phyloP scores from a whole-genome alignment of 2,888 invertebrate genomes.

The Dryadula phaetusa region DNA sequence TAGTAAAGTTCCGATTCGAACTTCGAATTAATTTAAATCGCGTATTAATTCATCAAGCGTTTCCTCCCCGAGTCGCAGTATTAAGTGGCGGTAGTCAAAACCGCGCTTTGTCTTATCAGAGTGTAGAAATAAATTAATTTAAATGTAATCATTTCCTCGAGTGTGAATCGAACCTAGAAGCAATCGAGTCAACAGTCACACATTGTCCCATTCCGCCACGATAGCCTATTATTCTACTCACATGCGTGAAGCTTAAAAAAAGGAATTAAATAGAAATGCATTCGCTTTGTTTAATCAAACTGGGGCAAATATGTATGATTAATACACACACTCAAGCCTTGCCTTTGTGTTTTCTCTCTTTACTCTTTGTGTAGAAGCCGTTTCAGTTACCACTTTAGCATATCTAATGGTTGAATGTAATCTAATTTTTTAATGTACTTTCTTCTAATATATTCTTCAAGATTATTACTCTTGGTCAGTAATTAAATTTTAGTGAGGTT shows the following conservation, averaged over 20 bases:
- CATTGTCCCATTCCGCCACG: no score
- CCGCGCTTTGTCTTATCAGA: no score
- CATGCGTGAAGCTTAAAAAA: constrained; percentile 3
- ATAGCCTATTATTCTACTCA: no score
- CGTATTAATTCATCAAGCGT: no score
- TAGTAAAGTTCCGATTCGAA: not conserved
- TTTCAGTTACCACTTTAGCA: constrained; percentile 6
- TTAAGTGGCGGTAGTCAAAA: no score
- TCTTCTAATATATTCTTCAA: not conserved
- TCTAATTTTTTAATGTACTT: not conserved
- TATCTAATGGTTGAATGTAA: constrained; percentile 5
- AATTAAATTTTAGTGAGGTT: not conserved
- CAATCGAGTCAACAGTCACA: no score
- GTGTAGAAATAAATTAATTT: no score
- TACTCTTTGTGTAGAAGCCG: constrained; percentile 5
- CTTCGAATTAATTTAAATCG: not conserved
- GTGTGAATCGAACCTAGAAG: no score
- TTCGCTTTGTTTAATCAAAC: constrained; percentile 15
- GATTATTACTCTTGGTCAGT: not conserved
- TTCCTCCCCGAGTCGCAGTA: no score
- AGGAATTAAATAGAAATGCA: constrained; percentile 20
- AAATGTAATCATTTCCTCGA: no score
- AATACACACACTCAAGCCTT: constrained; percentile 9
- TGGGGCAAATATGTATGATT: constrained; percentile 17
- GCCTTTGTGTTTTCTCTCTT: constrained; percentile 14